Percentiles rank a stretch among this genome's conserved stretches.
Conservation (phyloP, 2,888 invertebrate species). For the Dicycla oo region DNA sequence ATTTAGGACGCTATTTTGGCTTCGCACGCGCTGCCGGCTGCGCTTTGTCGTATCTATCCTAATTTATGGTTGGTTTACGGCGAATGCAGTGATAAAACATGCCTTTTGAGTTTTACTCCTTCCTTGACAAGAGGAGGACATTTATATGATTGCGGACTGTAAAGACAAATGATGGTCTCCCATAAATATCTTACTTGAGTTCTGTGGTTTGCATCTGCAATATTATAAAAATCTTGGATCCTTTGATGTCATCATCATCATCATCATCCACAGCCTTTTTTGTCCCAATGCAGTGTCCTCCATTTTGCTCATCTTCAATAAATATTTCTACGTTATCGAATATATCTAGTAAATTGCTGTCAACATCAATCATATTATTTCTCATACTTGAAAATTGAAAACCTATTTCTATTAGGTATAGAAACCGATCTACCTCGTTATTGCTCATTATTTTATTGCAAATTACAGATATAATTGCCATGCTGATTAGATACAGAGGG, state of each 20-base stretch:
- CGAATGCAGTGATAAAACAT: conserved; percentile 62
- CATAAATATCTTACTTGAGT: conserved; percentile 12
- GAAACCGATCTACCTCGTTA: conserved; percentile 31
- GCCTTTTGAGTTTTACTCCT: conserved; percentile 58
- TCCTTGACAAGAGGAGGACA: conserved; percentile 49
- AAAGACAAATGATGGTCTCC: conserved; percentile 21
- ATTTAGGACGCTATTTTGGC: conserved; percentile 83
- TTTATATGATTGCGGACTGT: conserved; percentile 32
- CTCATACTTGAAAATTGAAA: conserved; percentile 39
- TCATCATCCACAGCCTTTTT: background rate
- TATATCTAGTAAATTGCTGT: conserved; percentile 2
- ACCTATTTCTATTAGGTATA: conserved; percentile 21
- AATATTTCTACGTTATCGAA: background rate
- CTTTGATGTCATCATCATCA: background rate
- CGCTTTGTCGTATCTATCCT: conserved; percentile 72
- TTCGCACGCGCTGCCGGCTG: conserved; percentile 58
- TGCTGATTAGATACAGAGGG: conserved; percentile 35
- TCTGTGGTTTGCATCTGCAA: background rate
- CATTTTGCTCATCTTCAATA: background rate
- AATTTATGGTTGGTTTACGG: conserved; percentile 70
- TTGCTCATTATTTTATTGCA: conserved; percentile 31
- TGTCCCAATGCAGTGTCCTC: background rate
- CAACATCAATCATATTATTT: conserved; percentile 31
- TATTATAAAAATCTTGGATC: background rate
- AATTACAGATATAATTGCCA: conserved; percentile 37